Percentiles rank a stretch among this genome's conserved stretches.
phyloP scores from a whole-genome alignment of 2,888 invertebrate species.

The Drosophila histrio region DNA sequence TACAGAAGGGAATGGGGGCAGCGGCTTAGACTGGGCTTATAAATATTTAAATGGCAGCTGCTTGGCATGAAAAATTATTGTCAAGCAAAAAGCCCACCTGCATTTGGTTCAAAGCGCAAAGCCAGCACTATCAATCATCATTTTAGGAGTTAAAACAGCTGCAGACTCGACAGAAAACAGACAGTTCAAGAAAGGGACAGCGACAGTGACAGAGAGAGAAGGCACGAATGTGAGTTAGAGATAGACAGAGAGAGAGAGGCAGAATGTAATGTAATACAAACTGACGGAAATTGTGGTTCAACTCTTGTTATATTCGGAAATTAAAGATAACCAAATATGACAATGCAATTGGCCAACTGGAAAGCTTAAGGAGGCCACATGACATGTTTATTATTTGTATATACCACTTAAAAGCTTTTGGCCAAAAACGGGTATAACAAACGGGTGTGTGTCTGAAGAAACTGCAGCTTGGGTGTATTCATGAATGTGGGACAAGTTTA shows the following conservation, averaged over 20 bases:
- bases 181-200: too few relatives aligned
- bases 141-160: constrained; percentile 29
- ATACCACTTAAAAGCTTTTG: background rate
- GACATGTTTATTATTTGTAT: background rate
- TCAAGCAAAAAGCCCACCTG: constrained; percentile 47
- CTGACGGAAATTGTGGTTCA: constrained; percentile 34
- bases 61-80: constrained; percentile 56
- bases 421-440: background rate
- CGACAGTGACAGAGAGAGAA: background rate
- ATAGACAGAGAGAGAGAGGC: background rate
- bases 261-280: background rate
- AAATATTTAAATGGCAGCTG: constrained; percentile 67
- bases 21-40: constrained; percentile 36
- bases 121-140: constrained; percentile 50
- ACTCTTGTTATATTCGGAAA: constrained; percentile 24
- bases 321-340: constrained; percentile 36
- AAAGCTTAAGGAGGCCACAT: background rate
- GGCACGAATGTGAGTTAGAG: too few relatives aligned
- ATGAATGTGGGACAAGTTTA: too few relatives aligned
- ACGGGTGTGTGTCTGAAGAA: too few relatives aligned
- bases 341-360: constrained; percentile 19
- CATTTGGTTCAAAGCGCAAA: constrained; percentile 5
- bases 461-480: too few relatives aligned
- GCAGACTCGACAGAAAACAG: constrained; percentile 11
- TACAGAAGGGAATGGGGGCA: too few relatives aligned